Conservation (phyloP, 37 sponge, comb jelly and placozoan species). For the Crambe crambe region DNA sequence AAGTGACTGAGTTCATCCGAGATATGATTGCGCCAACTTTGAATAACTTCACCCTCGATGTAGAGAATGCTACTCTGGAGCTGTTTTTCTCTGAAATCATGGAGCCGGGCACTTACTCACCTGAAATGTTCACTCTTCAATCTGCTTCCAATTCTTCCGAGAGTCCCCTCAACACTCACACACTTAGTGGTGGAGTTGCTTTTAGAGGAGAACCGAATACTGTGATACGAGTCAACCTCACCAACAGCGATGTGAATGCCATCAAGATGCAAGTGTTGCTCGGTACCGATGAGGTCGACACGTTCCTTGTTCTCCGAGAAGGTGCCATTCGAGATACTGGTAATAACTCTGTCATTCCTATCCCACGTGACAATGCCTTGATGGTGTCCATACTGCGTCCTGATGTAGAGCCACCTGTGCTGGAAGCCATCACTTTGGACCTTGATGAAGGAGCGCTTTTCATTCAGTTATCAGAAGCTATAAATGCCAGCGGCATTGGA, state of each 20-base stretch:
- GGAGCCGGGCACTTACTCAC: constrained; percentile 64
- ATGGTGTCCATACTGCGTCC: constrained; percentile 51
- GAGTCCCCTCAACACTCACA: constrained; percentile 11
- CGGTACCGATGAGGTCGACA: constrained; percentile 58
- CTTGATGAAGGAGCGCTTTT: constrained; percentile 66
- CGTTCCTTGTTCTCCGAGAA: constrained; percentile 57
- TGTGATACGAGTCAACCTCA: constrained; percentile 27
- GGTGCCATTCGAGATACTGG: constrained; percentile 81
- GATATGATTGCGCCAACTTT: constrained; percentile 75
- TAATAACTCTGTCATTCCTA: constrained; percentile 72
- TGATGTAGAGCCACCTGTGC: constrained; percentile 67
- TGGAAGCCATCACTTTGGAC: constrained; percentile 60
- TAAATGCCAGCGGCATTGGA: constrained; percentile 50
- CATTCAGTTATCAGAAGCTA: constrained; percentile 73
- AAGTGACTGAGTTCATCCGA: constrained; percentile 61
- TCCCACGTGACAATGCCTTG: constrained; percentile 56
- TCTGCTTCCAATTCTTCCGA: constrained; percentile 36
- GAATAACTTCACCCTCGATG: constrained; percentile 71
- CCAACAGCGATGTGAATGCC: constrained; percentile 64
- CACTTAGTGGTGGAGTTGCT: constrained; percentile 49
- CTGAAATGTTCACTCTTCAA: constrained; percentile 69
- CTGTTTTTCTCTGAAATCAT: constrained; percentile 84
- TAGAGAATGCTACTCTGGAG: constrained; percentile 51
- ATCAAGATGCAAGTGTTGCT: constrained; percentile 65
- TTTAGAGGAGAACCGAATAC: constrained; percentile 32